These are phyloP conservation scores for Sphenodon punctatus DNA, from an alignment of 2,797 vertebrate genomes.

Conservation along the genomic window DNA sequence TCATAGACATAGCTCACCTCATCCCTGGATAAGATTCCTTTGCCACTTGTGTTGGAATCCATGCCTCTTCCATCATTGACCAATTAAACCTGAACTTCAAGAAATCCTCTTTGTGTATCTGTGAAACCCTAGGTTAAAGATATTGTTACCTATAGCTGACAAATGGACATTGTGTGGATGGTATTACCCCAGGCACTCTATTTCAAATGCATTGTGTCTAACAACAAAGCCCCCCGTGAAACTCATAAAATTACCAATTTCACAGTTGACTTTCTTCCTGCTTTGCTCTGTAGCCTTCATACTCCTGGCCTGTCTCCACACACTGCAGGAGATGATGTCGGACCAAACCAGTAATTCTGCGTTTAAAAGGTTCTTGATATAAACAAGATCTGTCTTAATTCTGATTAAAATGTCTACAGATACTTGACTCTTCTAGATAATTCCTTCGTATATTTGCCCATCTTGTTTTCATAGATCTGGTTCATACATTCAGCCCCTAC, in stretches of 20 bases:
- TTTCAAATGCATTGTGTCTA: slow-evolving; percentile 81
- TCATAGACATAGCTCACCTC: not conserved
- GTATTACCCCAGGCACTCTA: slow-evolving; percentile 77
- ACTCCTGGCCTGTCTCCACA: slow-evolving; percentile 83
- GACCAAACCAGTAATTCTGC: slow-evolving; percentile 77
- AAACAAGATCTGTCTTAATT: slow-evolving; percentile 72
- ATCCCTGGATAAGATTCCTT: not conserved
- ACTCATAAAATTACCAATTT: slow-evolving; percentile 87
- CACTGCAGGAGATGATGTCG: slow-evolving; percentile 80
- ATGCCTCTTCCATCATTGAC: not conserved
- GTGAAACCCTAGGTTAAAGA: slow-evolving; percentile 62
- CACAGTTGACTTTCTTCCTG: slow-evolving; percentile 85
- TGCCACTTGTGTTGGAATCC: not conserved
- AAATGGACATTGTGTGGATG: slow-evolving; percentile 70
- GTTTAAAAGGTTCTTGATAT: slow-evolving; percentile 73
- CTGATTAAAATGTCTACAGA: slow-evolving; percentile 65
- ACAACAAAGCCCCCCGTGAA: slow-evolving; percentile 83
- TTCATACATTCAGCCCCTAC: too few species aligned
- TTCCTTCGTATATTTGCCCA: slow-evolving; percentile 25
- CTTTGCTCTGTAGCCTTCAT: slow-evolving; percentile 84
- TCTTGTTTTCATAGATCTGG: too few species aligned
- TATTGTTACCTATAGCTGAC: slow-evolving; percentile 72
- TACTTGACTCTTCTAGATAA: slow-evolving; percentile 65
- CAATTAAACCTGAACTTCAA: not conserved
- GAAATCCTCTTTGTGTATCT: slow-evolving; percentile 11